Evolutionary conservation across 2,888 invertebrate species (phyloP).

Genomic region (Furcula furcula): DNA sequence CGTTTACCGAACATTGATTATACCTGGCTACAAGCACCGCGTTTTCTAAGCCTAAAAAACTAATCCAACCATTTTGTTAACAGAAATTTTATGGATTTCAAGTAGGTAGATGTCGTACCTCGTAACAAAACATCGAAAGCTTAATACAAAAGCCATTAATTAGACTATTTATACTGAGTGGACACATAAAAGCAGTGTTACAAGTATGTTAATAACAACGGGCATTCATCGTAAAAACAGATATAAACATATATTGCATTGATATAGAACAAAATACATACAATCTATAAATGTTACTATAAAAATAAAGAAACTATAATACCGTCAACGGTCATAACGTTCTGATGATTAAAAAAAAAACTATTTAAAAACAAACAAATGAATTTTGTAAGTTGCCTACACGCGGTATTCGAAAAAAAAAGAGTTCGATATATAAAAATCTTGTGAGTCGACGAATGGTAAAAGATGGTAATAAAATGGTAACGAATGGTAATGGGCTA

Average conservation of each 20-base stretch:
- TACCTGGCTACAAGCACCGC: no score
- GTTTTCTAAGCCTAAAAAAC: no score
- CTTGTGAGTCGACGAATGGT: slow-evolving; percentile 41
- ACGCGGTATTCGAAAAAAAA: slow-evolving; percentile 1
- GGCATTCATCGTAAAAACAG: slow-evolving; percentile 11
- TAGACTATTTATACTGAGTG: slow-evolving; percentile 4
- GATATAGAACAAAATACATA: slow-evolving; percentile 12
- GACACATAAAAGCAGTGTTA: slow-evolving; percentile 9
- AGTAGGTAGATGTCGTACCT: no score
- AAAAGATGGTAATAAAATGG: slow-evolving; percentile 48
- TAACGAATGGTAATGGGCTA: slow-evolving; percentile 49
- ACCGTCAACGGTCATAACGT: slow-evolving; percentile 18
- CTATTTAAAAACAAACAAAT: slow-evolving; percentile 30
- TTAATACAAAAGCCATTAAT: slow-evolving; percentile 11
- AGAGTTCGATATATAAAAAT: slow-evolving; percentile 18
- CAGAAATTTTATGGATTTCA: no score
- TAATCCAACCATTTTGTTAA: no score
- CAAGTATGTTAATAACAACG: slow-evolving; percentile 12
- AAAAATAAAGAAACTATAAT: slow-evolving; percentile 23
- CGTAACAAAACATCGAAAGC: slow-evolving; percentile 10
- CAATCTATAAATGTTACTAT: slow-evolving; percentile 7
- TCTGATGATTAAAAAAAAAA: slow-evolving; percentile 14
- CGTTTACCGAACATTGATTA: no score
- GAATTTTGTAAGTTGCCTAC: slow-evolving; percentile 11
- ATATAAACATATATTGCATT: slow-evolving; percentile 24